Evolutionary conservation across 2,888 invertebrate genomes (phyloP).

Genomic region (Drosophila helvetica): DNA sequence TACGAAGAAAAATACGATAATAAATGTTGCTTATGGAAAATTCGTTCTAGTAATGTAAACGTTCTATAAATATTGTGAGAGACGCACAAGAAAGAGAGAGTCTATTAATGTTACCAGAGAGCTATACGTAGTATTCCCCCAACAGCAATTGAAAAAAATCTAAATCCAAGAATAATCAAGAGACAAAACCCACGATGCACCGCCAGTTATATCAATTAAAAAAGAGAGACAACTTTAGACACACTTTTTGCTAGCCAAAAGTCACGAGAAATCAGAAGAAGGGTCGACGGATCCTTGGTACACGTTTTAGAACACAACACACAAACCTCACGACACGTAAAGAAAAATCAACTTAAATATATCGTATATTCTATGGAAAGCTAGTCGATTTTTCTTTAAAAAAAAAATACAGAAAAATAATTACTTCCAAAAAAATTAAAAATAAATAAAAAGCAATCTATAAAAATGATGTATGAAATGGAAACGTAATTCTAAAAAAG

Average conservation of each 20-base stretch:
- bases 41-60: conserved; percentile 55
- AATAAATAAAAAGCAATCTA: neutral
- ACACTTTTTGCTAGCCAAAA: conserved; percentile 45
- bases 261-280: conserved; percentile 13
- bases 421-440: neutral
- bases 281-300: conserved; percentile 29
- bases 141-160: conserved; percentile 5
- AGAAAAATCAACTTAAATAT: conserved; percentile 25
- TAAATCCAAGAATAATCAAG: conserved; percentile 11
- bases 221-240: conserved; percentile 14
- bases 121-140: conserved; percentile 2
- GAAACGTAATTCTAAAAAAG: neutral
- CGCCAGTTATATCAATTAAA: conserved; percentile 74
- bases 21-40: conserved; percentile 56
- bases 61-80: conserved; percentile 39
- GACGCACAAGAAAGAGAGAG: conserved; percentile 49
- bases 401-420: neutral
- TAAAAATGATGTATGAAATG: neutral
- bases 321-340: conserved; percentile 70
- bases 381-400: conserved; percentile 31
- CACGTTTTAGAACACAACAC: conserved; percentile 65
- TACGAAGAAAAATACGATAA: conserved; percentile 31
- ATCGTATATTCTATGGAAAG: conserved; percentile 41
- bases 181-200: conserved; percentile 55
- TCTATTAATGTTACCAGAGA: conserved; percentile 1